Evolutionary conservation across 2,797 vertebrate species (phyloP), one percentile per base, ranked within the genome.

Genomic region (Chiroxiphia lanceolata): DNA sequence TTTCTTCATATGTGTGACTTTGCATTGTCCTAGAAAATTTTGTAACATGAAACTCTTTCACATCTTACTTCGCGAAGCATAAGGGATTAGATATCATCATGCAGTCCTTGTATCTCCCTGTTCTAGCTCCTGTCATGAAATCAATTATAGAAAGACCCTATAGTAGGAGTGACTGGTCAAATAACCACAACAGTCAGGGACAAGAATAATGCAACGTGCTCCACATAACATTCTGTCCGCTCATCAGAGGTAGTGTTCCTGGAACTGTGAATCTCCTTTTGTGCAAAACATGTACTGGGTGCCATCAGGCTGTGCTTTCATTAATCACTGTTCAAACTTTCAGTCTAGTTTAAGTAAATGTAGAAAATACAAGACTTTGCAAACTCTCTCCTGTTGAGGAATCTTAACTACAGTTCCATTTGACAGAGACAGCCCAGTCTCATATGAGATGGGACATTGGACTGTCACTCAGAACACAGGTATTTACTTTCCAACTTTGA

Each of bases 1-100:
- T 96, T 96, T 93, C 94, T 93, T 70, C 77, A 38, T 89, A 40
- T 90, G 74, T 78, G 51, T 92, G 67, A 93, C 88, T 94, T 95
- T 87, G 74, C 92, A 67, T 81, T 92, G 60, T 96, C 65, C 88
- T 80, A 91, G 57, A 53, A 64, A 80, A 50, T 74, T 94, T 88
- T 69, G 60, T 74, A 95, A 93, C 3, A 4, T 76, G 70, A 68
- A 94, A 90, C 31, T 47, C 8, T 50, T 93, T 87, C 88, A 72
- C 90, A 87, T 86, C 78, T 88, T 88, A 77, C 90, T 89, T 89
- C 76, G 71, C 2, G 3, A 88, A 72, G 74, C 57, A 25, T 48
- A 54, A 64, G 48, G 5, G 9, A 80, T 82, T 72, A 38, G 45
- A 57, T 72, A 72, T 50, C 40, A 61, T 67, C 31, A 34, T 10